phyloP scores from a whole-genome alignment of 1,140 invertebrate species.

The Rhagoletis pomonella region DNA sequence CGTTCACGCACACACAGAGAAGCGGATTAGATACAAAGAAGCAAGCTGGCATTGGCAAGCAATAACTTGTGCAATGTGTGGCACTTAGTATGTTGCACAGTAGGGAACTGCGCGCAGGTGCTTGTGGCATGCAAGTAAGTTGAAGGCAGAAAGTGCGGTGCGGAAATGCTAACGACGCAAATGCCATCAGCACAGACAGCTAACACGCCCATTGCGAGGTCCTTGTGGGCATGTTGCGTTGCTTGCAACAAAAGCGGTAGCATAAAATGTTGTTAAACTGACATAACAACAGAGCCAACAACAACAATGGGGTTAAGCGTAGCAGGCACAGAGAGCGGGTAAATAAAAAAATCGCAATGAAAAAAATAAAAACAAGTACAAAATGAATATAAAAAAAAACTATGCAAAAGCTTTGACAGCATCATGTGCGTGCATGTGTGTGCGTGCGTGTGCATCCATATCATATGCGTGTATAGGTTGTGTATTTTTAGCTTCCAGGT shows the following conservation, averaged over 20 bases:
- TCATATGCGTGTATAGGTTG: not conserved
- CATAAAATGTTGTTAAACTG: conserved; percentile 1
- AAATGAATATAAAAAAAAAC: not conserved
- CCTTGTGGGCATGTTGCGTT: conserved; percentile 44
- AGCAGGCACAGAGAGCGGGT: not conserved
- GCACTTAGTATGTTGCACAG: not conserved
- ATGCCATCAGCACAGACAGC: not conserved
- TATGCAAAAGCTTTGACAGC: not conserved
- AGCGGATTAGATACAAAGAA: conserved; percentile 24
- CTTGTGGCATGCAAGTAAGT: not conserved
- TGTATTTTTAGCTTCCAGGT: not conserved
- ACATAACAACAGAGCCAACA: not conserved
- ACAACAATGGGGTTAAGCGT: not conserved
- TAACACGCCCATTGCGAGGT: conserved; percentile 38
- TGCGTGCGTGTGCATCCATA: not conserved
- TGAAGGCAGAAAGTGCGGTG: not conserved
- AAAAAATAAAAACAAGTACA: not conserved
- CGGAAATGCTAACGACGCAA: not conserved
- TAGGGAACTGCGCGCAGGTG: not conserved
- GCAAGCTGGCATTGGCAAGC: not conserved
- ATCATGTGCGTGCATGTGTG: no score
- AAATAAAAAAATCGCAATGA: not conserved
- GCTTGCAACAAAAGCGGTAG: not conserved
- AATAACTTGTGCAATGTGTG: conserved; percentile 7
- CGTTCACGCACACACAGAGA: not conserved